A percentile compares a stretch with the other conserved stretches of the same genome.
Conservation (phyloP, 2,113 vertebrate species). For the Microcebus jonahi region DNA sequence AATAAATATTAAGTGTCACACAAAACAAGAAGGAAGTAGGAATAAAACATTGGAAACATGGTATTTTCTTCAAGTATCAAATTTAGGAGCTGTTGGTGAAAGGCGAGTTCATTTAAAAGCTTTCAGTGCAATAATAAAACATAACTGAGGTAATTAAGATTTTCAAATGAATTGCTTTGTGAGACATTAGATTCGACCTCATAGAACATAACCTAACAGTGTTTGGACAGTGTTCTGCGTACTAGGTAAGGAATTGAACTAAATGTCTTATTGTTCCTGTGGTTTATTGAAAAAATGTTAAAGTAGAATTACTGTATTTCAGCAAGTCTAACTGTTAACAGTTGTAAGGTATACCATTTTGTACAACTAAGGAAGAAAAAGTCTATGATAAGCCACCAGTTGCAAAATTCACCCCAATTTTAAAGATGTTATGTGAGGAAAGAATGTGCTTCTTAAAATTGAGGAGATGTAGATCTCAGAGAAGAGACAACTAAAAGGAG, state of each 20-base stretch:
- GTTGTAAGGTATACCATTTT: background rate
- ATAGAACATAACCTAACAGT: background rate
- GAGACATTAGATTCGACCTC: background rate
- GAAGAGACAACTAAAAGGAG: background rate
- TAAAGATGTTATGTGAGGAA: background rate
- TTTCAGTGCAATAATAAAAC: background rate
- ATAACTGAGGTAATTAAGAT: background rate
- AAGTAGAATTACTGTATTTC: slow-evolving; percentile 1
- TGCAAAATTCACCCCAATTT: background rate
- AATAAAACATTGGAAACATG: background rate
- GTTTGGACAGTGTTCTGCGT: background rate
- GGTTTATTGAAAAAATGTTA: background rate
- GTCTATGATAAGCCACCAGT: background rate
- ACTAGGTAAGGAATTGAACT: slow-evolving; percentile 23
- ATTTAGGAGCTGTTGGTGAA: background rate
- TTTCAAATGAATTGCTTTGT: slow-evolving; percentile 25
- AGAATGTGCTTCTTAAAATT: background rate
- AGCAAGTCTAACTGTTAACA: background rate
- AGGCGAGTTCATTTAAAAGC: background rate
- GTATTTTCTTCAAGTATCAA: background rate
- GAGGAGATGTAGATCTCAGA: background rate
- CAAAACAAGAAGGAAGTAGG: background rate
- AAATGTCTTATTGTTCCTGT: background rate
- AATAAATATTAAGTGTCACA: background rate
- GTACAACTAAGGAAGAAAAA: background rate